phyloP scores from a whole-genome alignment of 2,113 vertebrate genomes.

The Mus musculus region GRCm39 chr5:73444501-73445000 shows the following conservation, averaged over 20 bases:
- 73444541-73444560: no score
- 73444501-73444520: conserved; percentile 26
- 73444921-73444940: not conserved
- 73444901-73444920: not conserved
- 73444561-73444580: not conserved
- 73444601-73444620: not conserved
- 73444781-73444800: not conserved
- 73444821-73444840: not conserved
- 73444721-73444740: not conserved
- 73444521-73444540: conserved; percentile 12
- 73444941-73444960: not conserved
- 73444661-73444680: not conserved
- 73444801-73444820: not conserved
- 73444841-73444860: not conserved
- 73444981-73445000: not conserved
- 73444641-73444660: not conserved
- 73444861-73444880: not conserved
- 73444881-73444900: not conserved
- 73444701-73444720: not conserved
- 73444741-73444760: not conserved
- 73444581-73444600: not conserved
- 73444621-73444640: not conserved
- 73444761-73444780: not conserved
- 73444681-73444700: not conserved
- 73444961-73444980: not conserved